Conservation (phyloP, 2,113 vertebrate species). For the Microtus pennsylvanicus region DNA sequence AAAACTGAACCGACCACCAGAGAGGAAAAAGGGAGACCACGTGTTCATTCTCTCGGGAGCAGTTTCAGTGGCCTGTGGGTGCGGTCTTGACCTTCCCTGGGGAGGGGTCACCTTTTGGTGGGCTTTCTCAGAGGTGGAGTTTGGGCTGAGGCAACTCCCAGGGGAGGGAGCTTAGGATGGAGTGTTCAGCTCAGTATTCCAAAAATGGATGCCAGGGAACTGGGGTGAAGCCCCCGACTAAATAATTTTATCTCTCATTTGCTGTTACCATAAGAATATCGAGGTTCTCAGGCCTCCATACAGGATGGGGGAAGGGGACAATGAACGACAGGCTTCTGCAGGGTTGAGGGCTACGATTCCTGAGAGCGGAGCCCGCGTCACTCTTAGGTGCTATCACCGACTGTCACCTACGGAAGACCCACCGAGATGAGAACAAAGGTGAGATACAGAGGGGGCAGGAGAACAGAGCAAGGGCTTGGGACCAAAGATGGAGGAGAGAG, state of each 20-base stretch:
- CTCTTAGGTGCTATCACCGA: background rate
- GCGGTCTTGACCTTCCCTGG: too few species aligned
- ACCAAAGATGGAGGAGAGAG: background rate
- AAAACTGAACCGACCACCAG: too few species aligned
- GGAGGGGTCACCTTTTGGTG: too few species aligned
- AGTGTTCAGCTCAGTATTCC: too few species aligned
- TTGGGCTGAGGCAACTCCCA: too few species aligned
- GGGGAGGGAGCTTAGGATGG: too few species aligned
- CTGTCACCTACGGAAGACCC: background rate
- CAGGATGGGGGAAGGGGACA: background rate
- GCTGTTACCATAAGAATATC: background rate
- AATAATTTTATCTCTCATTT: background rate
- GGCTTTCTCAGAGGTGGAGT: too few species aligned
- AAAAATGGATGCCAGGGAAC: too few species aligned
- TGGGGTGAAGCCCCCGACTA: too few species aligned
- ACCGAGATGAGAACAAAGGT: background rate
- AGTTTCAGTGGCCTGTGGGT: too few species aligned
- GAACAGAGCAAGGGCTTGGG: background rate
- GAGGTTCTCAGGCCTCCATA: constrained; percentile 14
- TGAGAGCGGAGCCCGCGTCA: background rate
- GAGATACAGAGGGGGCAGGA: background rate
- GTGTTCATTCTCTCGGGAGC: too few species aligned
- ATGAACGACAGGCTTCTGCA: background rate
- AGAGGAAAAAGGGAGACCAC: too few species aligned
- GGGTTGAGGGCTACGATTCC: background rate